Evolutionary conservation across 2,113 vertebrate species (phyloP), one percentile per base, ranked within the genome.

Genomic region (Acanthisitta chloris): DNA sequence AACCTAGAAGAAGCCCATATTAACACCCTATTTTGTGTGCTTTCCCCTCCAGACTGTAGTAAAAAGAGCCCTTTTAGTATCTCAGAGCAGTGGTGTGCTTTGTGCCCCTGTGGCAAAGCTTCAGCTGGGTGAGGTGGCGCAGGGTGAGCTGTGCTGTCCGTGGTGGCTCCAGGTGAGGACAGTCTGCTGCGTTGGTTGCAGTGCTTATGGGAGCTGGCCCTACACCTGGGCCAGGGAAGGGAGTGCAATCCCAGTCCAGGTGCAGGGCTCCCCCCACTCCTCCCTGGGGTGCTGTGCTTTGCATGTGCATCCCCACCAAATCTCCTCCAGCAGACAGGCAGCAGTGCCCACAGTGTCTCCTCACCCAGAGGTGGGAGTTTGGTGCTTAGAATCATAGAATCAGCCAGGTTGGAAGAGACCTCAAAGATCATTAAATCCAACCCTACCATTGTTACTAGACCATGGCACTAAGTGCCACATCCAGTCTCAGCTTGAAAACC

Each of bases 211-310:
- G 17, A 6, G 12, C 71, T 38, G 46, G 17, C 38, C 24, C 45
- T 15, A 7, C 17, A 1, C 13, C 48, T 34, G 73, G 17, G 10
- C 3, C 16, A 33, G 74, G 40, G 36, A 70, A 17, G 14, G 65
- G 13, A 70, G 14, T 3, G 3, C 26, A n/a, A 8, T 48, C 43
- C 7, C 5, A 11, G 8, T 5, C 42, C 40, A 17, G 25, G 17
- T 29, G 45, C 26, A 71, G 55, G 79, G n/a, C 33, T 87, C 62
- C 23, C 42, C 42, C 23, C 2, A 5, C 34, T 49, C 73, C 14
- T 3, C 14, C 36, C 36, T 0, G 0, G 4, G 8, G 4, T 4
- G 23, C 23, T 8, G 5, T 33, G 25, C 13, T 42, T 43, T 51
- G 52, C 3, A 5, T 25, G 48, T 34, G 3, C 6, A 2, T 17